These are phyloP conservation scores for Ellobium chinense DNA, from an alignment of 2,888 invertebrate species.

Conservation along the genomic window DNA sequence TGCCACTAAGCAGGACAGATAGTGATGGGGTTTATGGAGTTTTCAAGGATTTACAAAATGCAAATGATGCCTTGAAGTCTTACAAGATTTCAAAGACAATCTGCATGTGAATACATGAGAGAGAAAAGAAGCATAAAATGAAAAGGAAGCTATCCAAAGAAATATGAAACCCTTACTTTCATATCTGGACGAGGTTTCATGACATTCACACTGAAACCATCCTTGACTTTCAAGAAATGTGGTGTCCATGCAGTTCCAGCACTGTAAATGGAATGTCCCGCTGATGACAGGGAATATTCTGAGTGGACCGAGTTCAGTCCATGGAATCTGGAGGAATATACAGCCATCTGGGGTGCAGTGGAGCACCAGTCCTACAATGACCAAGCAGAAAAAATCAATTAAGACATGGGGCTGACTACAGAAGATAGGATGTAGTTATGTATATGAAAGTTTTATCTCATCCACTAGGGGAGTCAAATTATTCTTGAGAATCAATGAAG, in stretches of 20 bases:
- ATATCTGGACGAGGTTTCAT: conserved; percentile 57
- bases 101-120: too few relatives aligned
- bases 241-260: conserved; percentile 66
- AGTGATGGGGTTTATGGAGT: too few relatives aligned
- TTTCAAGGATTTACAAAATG: too few relatives aligned
- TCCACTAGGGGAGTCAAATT: too few relatives aligned
- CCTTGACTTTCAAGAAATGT: conserved; percentile 66
- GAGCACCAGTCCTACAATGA: conserved; percentile 43
- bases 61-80: too few relatives aligned
- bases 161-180: conserved; percentile 12
- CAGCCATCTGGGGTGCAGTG: conserved; percentile 41
- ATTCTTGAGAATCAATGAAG: too few relatives aligned
- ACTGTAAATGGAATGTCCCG: conserved; percentile 63
- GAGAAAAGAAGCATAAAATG: neutral
- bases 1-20: too few relatives aligned
- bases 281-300: conserved; percentile 69
- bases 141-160: neutral
- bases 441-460: too few relatives aligned
- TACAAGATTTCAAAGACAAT: too few relatives aligned
- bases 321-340: conserved; percentile 42
- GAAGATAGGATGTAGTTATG: too few relatives aligned
- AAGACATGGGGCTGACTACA: too few relatives aligned
- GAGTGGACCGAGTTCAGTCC: conserved; percentile 64
- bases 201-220: conserved; percentile 68
- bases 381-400: neutral